Base-by-base conservation (phyloP, 2,113 vertebrate genomes). In the Pao palembangensis region DNA sequence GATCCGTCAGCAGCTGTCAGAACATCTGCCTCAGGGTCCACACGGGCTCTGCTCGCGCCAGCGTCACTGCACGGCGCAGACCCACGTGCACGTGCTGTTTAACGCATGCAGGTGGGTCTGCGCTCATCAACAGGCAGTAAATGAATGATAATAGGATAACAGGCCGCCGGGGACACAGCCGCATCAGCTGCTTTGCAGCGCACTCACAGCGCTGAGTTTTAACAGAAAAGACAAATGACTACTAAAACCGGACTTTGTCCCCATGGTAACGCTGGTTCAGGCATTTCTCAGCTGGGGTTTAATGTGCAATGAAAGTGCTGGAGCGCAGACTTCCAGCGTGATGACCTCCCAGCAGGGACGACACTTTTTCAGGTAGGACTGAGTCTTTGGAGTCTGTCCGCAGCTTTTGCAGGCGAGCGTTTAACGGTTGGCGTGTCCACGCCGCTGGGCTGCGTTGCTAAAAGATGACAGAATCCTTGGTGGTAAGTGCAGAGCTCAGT, bases 221-320 rank as follows among this genome's bases (percentile, higher is more conserved):
- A 47, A 47, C 14, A 31, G 25, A 5, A 13, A 19, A 44, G 20
- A 61, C 21, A 18, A 52, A 70, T 52, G 15, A 55, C 53, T 44
- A 46, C 13, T 46, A 16, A 19, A 46, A 0, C 2, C 10, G 58
- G 75, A 80, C 81, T 82, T 86, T 84, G 75, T 34, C 48, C 76
- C 49, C n/a, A 25, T 58, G 23, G 19, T 3, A 34, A 8, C 59
- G 41, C 19, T 21, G 25, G 51, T 54, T 77, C 73, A 77, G 25
- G 76, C 57, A 80, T 80, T 78, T 55, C 44, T 51, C 6, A 68
- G 42, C 19, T 3, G 31, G 5, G 8, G 61, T 55, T 78, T 74
- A 76, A 79, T 67, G 58, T 58, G 46, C 65, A 67, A 71, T 54
- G 63, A 52, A 20, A 50, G 28, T 3, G 8, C 63, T 61, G 44